Base-by-base conservation (phyloP, 2,113 vertebrate genomes). In the Onychostruthus taczanowskii region DNA sequence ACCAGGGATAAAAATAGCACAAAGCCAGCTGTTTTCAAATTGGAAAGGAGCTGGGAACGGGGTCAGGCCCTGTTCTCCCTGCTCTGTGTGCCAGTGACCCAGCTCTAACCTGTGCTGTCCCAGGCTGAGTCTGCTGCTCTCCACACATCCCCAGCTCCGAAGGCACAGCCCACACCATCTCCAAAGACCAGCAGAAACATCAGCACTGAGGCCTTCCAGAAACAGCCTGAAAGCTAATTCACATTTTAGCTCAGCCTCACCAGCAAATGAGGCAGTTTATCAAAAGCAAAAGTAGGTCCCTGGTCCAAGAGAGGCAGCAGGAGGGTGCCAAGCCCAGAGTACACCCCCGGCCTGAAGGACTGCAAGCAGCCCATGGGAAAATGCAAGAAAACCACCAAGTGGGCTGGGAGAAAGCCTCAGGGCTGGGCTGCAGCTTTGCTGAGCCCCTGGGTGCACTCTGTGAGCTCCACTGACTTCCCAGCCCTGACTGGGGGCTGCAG, bases 311-410 rank as follows among this genome's bases (percentile, higher is more conserved):
- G 39, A 10, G 13, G 23, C 47, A 53, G 12, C 67, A 22, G 62
- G 37, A 5, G 0, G 3, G 8, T 3, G 55, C 13, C 44, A 13
- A 39, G 11, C 21, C 19, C 56, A 4, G 12, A 4, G 14, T 50
- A 3, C 18, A 5, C 21, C 16, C 37, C 10, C 7, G 11, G 13
- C 58, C 73, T 6, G 16, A 6, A 24, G 62, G 16, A 4, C 24
- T 7, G 30, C 43, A 10, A 28, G 5, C 16, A 39, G 16, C 18
- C 4, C 26, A 2, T 0, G 33, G 43, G 8, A n/a, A 62, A 33
- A 49, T 16, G 31, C 19, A 8, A 7, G 19, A 4, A 37, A 17
- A 33, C 1, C 85, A 33, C 50, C 4, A 0, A 5, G 8, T 0
- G 16, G 59, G 21, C 18, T 3, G 33, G 78, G 20, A 63, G 35